phyloP scores from a whole-genome alignment of 1,140 invertebrate species.

The Stegodyphus dumicola region DNA sequence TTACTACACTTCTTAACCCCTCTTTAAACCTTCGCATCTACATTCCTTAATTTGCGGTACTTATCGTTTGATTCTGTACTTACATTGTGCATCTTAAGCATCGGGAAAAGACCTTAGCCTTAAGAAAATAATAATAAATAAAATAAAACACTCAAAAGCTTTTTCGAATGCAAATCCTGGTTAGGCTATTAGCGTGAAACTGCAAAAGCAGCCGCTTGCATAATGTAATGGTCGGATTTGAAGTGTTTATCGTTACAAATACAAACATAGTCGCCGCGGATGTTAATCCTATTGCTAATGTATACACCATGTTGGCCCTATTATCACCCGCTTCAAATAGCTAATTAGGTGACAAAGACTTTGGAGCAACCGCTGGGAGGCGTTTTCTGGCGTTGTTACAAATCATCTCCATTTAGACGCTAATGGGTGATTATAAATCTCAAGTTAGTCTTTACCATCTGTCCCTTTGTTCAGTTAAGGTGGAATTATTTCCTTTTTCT shows the following conservation, averaged over 20 bases:
- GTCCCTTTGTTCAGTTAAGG: slow-evolving; percentile 49
- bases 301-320: slow-evolving; percentile 60
- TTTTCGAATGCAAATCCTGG: slow-evolving; percentile 55
- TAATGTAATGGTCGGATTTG: slow-evolving; percentile 57
- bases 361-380: slow-evolving; percentile 40
- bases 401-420: slow-evolving; percentile 55
- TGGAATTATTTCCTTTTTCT: slow-evolving; percentile 13
- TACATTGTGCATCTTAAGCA: background rate
- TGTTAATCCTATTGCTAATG: slow-evolving; percentile 61
- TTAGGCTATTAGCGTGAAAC: slow-evolving; percentile 33
- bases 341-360: slow-evolving; percentile 61
- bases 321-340: slow-evolving; percentile 59
- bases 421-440: slow-evolving; percentile 58
- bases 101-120: background rate
- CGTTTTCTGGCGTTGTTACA: slow-evolving; percentile 45
- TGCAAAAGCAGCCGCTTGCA: slow-evolving; percentile 59
- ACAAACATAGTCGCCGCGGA: slow-evolving; percentile 58
- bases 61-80: slow-evolving; percentile 37
- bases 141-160: slow-evolving; percentile 33
- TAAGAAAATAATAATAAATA: background rate
- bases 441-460: slow-evolving; percentile 48
- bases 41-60: slow-evolving; percentile 39
- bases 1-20: background rate
- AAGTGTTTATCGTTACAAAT: slow-evolving; percentile 59
- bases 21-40: slow-evolving; percentile 22